Conservation (phyloP, 2,888 invertebrate genomes). For the Terebella lapidaria region DNA sequence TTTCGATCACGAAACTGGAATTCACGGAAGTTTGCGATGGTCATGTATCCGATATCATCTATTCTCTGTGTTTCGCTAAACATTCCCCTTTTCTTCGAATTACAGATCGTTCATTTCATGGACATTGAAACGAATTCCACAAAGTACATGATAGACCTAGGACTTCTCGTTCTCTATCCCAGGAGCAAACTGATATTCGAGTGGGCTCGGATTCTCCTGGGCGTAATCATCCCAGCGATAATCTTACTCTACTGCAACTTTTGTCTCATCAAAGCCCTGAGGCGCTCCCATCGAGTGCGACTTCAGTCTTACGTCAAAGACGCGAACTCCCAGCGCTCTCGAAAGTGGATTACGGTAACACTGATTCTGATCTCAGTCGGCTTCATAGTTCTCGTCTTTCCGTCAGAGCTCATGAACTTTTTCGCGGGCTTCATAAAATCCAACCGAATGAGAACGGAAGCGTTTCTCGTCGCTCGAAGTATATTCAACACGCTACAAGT, state of each 20-base stretch:
- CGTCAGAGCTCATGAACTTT: slow-evolving; percentile 44
- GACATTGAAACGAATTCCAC: background rate
- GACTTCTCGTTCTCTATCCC: slow-evolving; percentile 1
- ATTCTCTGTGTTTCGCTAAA: slow-evolving; percentile 5
- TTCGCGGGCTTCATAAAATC: slow-evolving; percentile 18
- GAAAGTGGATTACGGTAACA: slow-evolving; percentile 37
- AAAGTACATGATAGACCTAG: slow-evolving; percentile 11
- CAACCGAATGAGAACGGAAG: slow-evolving; percentile 3
- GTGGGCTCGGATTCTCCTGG: slow-evolving; percentile 33
- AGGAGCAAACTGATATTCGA: background rate
- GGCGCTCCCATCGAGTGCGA: slow-evolving; percentile 10
- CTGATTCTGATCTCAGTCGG: slow-evolving; percentile 41
- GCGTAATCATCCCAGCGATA: slow-evolving; percentile 41
- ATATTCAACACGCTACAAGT: slow-evolving; percentile 17
- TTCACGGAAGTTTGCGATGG: background rate
- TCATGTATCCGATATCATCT: slow-evolving; percentile 26
- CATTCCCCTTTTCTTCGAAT: slow-evolving; percentile 14
- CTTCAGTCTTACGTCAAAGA: slow-evolving; percentile 2
- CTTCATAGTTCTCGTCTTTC: slow-evolving; percentile 45
- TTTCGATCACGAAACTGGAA: slow-evolving; percentile 52
- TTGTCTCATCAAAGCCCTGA: slow-evolving; percentile 32
- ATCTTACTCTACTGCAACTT: slow-evolving; percentile 42
- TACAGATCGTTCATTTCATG: background rate
- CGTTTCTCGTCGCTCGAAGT: slow-evolving; percentile 10
- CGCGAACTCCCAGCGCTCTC: background rate